Evolutionary conservation across 2,888 invertebrate genomes (phyloP).

Genomic region (Eupithecia exiguata): DNA sequence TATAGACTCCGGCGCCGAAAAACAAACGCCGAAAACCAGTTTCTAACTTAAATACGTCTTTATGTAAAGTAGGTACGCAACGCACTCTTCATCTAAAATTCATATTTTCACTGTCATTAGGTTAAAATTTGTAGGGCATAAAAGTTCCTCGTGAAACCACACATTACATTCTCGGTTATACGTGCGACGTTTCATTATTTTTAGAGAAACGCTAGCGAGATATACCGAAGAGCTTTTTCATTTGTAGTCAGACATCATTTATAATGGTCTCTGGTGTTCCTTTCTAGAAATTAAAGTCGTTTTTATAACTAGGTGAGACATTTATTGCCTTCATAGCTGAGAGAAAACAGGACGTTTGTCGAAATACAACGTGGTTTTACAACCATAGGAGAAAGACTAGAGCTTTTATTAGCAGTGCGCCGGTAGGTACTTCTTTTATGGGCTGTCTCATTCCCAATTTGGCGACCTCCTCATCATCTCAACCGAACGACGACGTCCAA

Average conservation of each 20-base stretch:
- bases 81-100: conserved; percentile 44
- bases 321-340: conserved; percentile 15
- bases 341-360: conserved; percentile 12
- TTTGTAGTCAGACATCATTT: conserved; percentile 29
- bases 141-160: conserved; percentile 40
- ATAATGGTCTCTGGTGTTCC: conserved; percentile 24
- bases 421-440: not conserved
- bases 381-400: not conserved
- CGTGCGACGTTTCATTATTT: conserved; percentile 38
- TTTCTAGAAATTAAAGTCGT: conserved; percentile 27
- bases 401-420: not conserved
- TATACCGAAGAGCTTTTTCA: conserved; percentile 22
- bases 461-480: not conserved
- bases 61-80: conserved; percentile 40
- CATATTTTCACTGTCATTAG: conserved; percentile 46
- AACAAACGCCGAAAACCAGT: not conserved
- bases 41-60: not conserved
- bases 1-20: not conserved
- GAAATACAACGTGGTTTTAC: conserved; percentile 1
- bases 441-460: not conserved
- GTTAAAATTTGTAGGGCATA: conserved; percentile 46
- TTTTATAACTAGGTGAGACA: conserved; percentile 15
- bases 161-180: conserved; percentile 35
- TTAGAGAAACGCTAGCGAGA: conserved; percentile 29
- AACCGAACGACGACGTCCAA: not conserved